Base-by-base conservation (phyloP, 2,113 vertebrate genomes). In the Columba janthina region DNA sequence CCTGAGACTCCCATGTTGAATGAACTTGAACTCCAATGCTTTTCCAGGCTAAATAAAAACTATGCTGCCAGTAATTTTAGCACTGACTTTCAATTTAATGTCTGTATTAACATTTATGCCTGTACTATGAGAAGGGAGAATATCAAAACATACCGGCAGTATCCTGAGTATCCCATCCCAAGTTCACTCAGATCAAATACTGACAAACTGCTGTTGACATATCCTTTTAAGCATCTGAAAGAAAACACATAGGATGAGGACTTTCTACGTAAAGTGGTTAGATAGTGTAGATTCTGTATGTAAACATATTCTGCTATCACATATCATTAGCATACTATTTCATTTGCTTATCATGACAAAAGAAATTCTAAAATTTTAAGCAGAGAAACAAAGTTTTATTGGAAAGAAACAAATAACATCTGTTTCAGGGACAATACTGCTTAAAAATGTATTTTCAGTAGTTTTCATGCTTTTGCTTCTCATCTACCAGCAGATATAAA, bases 121-220 rank as follows among this genome's bases (percentile, higher is more conserved):
- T 69, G 28, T 17, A 34, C 28, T 32, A 36, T 24, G 74, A 13
- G 32, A 61, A 58, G 20, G 15, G 32, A 42, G 34, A 78, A 16
- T 11, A 76, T 0, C 0, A 0, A n/a, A 80, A 90, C 87, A 2
- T 97, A 99, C 98, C 99, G 98, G 98, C 99, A 99, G 94, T 98
- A 99, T 81, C 98, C 98, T 4, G 97, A 96, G 75, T 98, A 98
- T 72, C 97, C 98, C 88, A 99, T 98, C 5, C 97, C 98, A 56
- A 98, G 97, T 50, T 98, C 98, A 79, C 98, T 98, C 98, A 99
- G 97, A 93, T 99, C 98, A 97, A 99, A 99, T 54, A 99, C 98
- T 32, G 99, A 99, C 67, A 99, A 97, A 96, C 99, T 99, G 93
- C 99, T 99, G 98, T 99, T 99, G 96, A 99, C 98, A 73, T 99